Evolutionary conservation across 2,113 vertebrate species (phyloP).

Genomic region (Apaloderma vittatum): DNA sequence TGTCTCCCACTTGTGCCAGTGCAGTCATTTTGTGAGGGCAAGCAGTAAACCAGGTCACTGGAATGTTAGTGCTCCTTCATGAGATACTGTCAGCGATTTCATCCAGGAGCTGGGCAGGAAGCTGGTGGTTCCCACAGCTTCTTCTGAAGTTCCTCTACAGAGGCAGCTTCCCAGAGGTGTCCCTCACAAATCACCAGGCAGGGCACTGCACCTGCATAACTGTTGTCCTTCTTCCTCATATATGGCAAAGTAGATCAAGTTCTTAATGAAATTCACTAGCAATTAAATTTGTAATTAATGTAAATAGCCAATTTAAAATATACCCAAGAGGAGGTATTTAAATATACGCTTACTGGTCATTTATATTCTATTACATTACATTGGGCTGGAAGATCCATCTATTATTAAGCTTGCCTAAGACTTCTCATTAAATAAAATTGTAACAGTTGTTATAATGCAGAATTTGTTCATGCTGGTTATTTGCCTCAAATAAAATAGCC

Average conservation of each 20-base stretch:
- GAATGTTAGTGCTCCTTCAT: not conserved
- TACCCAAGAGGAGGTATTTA: slow-evolving; percentile 35
- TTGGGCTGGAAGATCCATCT: slow-evolving; percentile 7
- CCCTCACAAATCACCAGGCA: not conserved
- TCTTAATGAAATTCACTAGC: not conserved
- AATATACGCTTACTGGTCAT: slow-evolving; percentile 23
- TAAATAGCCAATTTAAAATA: slow-evolving; percentile 47
- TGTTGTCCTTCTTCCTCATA: not conserved
- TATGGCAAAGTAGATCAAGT: not conserved
- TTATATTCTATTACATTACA: slow-evolving; percentile 35
- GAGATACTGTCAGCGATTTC: not conserved
- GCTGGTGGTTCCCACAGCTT: not conserved
- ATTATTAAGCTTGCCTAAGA: slow-evolving; percentile 10
- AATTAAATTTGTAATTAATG: slow-evolving; percentile 36
- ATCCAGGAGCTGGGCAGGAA: not conserved
- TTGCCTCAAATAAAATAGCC: not conserved
- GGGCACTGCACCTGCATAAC: not conserved
- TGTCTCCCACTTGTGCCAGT: fast-evolving
- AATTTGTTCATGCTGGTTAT: not conserved
- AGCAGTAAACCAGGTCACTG: not conserved
- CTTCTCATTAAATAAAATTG: not conserved
- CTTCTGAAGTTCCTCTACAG: not conserved
- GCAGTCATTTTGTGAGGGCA: not conserved
- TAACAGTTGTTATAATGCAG: not conserved
- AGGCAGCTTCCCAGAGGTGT: not conserved